Percentiles rank a stretch among this genome's conserved stretches.
phyloP scores from a whole-genome alignment of 2,888 invertebrate species.

The Drosophila mulleri region DNA sequence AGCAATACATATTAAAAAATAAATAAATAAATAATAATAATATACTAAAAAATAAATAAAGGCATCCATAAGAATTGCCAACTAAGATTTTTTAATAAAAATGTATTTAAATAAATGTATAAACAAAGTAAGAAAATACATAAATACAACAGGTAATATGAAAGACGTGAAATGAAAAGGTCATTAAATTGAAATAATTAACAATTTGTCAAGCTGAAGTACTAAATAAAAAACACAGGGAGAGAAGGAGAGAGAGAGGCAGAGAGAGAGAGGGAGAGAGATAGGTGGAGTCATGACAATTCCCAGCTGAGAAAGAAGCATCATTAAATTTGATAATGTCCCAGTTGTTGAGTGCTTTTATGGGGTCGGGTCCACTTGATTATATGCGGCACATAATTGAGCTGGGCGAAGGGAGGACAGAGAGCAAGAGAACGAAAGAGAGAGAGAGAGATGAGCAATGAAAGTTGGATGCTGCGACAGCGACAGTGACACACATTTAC shows the following conservation, averaged over 20 bases:
- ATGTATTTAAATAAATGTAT: not conserved
- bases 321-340: slow-evolving; percentile 72
- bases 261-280: not conserved
- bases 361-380: slow-evolving; percentile 57
- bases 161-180: slow-evolving; percentile 16
- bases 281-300: slow-evolving; percentile 10
- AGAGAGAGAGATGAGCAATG: not conserved
- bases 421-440: not conserved
- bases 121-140: not conserved
- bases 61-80: too few species aligned
- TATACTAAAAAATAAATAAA: too few species aligned
- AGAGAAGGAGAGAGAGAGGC: too few species aligned
- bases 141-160: not conserved
- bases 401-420: slow-evolving; percentile 2
- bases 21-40: too few species aligned
- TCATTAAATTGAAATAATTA: slow-evolving; percentile 37
- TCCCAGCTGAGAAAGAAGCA: slow-evolving; percentile 42
- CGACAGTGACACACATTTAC: slow-evolving; percentile 72
- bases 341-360: slow-evolving; percentile 56
- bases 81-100: too few species aligned
- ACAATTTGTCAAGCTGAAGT: slow-evolving; percentile 2
- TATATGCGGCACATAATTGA: slow-evolving; percentile 65
- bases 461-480: slow-evolving; percentile 34
- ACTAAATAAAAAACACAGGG: not conserved
- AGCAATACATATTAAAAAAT: too few species aligned